Percentiles rank a stretch among this genome's conserved stretches.
phyloP scores from a whole-genome alignment of 1,140 invertebrate species.

The Sitophilus oryzae region DNA sequence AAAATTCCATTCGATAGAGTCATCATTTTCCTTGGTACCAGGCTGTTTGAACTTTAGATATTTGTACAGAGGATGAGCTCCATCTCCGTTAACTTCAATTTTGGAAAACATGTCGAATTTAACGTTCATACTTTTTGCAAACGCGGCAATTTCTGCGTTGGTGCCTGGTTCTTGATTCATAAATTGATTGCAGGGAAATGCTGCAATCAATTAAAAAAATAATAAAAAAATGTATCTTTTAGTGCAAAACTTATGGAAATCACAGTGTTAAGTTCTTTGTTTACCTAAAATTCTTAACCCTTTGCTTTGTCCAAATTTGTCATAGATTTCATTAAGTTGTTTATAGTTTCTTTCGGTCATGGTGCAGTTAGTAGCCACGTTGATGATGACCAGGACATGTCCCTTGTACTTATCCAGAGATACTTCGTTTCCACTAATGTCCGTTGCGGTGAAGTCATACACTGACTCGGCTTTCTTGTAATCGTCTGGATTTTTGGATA shows the following conservation, averaged over 20 bases:
- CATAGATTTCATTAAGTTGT: constrained; percentile 65
- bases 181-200: constrained; percentile 85
- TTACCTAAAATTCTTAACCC: constrained; percentile 65
- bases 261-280: too few species aligned
- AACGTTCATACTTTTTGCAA: constrained; percentile 61
- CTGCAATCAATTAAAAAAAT: too few species aligned
- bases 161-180: constrained; percentile 70
- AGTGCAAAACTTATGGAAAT: too few species aligned
- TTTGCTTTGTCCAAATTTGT: constrained; percentile 58
- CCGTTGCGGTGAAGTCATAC: constrained; percentile 68
- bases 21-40: constrained; percentile 54
- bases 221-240: too few species aligned
- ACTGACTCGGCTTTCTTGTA: constrained; percentile 52
- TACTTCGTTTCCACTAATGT: constrained; percentile 67
- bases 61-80: constrained; percentile 78
- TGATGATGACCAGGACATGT: constrained; percentile 70
- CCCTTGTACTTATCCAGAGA: constrained; percentile 66
- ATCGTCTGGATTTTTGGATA: constrained; percentile 11
- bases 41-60: constrained; percentile 76
- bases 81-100: constrained; percentile 81
- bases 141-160: constrained; percentile 66
- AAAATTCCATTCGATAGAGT: constrained; percentile 92
- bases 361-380: constrained; percentile 83
- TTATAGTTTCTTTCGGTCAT: constrained; percentile 73
- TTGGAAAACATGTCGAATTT: constrained; percentile 74